These are phyloP conservation scores for Criorhina ranunculi DNA, from an alignment of 2,888 invertebrate species.

Conservation along the genomic window DNA sequence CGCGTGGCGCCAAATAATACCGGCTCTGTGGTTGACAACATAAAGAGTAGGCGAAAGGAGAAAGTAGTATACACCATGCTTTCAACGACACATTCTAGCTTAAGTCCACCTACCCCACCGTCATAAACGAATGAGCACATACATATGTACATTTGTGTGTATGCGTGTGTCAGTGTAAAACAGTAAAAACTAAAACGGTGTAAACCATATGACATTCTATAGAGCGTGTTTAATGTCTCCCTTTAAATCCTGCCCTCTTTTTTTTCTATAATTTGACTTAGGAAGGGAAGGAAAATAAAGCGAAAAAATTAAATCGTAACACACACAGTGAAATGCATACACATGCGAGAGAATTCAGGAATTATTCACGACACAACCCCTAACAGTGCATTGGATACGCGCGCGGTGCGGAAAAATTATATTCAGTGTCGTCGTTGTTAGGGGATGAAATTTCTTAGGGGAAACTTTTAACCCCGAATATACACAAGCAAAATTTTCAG, in stretches of 20 bases:
- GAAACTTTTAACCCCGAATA: constrained; percentile 25
- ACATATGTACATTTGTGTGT: too few species aligned
- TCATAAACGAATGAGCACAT: too few species aligned
- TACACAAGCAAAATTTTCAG: constrained; percentile 5
- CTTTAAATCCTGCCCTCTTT: background rate
- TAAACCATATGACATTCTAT: constrained; percentile 15
- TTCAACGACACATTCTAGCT: constrained; percentile 5
- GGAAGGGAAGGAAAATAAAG: constrained; percentile 20
- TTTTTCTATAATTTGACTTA: background rate
- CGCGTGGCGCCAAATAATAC: too few species aligned
- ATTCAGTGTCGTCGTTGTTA: background rate
- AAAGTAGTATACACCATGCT: too few species aligned
- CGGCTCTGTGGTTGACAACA: too few species aligned
- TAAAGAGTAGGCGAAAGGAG: too few species aligned
- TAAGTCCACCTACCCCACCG: background rate
- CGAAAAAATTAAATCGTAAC: background rate
- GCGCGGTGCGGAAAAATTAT: background rate
- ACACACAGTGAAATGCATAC: background rate
- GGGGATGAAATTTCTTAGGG: constrained; percentile 44
- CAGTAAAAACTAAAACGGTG: background rate
- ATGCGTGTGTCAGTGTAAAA: background rate
- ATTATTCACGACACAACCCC: constrained; percentile 11
- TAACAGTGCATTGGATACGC: background rate
- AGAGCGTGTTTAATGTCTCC: constrained; percentile 11
- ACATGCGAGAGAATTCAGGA: background rate